phyloP scores from a whole-genome alignment of 2,888 invertebrate genomes.

The Agrochola macilenta region DNA sequence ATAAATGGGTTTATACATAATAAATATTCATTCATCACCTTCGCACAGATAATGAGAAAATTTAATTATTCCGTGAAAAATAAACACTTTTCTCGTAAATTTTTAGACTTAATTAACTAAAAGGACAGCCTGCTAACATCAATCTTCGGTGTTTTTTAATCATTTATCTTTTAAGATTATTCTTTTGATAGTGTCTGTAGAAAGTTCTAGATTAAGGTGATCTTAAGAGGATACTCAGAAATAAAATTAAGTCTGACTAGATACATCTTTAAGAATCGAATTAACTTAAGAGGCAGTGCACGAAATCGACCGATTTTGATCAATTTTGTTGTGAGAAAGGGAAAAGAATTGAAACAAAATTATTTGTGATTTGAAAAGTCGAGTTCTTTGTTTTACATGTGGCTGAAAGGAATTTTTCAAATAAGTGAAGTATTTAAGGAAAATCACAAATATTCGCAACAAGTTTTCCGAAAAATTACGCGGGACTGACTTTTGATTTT shows the following conservation, averaged over 20 bases:
- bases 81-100: constrained; percentile 54
- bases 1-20: constrained; percentile 42
- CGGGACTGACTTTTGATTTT: too few species aligned
- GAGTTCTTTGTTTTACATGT: too few species aligned
- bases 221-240: background rate
- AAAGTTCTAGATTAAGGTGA: constrained; percentile 12
- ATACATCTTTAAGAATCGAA: background rate
- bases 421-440: too few species aligned
- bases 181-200: constrained; percentile 18
- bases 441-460: too few species aligned
- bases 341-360: too few species aligned
- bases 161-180: constrained; percentile 46
- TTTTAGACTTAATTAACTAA: constrained; percentile 66
- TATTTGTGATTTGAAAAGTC: too few species aligned
- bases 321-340: too few species aligned
- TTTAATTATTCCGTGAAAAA: constrained; percentile 57
- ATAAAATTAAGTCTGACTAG: background rate
- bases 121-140: constrained; percentile 54
- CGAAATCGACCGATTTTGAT: too few species aligned
- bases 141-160: constrained; percentile 55
- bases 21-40: constrained; percentile 59
- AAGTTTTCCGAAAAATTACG: too few species aligned
- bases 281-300: background rate
- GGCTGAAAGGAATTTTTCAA: too few species aligned
- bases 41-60: constrained; percentile 58